Percentiles rank a stretch among this genome's conserved stretches.
Evolutionary conservation across 2,797 vertebrate genomes (phyloP).

Genomic region (Pogoniulus pusillus): DNA sequence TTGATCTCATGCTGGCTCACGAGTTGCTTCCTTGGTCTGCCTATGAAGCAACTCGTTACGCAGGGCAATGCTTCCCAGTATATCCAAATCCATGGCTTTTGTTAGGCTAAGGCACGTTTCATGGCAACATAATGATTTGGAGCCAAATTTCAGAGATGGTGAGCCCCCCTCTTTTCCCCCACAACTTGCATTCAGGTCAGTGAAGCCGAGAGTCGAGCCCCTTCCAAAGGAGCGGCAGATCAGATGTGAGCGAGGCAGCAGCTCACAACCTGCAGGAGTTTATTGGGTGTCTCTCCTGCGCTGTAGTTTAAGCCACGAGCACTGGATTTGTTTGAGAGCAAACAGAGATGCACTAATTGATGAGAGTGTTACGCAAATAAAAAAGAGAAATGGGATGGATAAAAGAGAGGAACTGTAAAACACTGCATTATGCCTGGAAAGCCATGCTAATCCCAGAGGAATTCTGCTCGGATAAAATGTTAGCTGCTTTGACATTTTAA

Average conservation of each 20-base stretch:
- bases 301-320: slow-evolving; percentile 16
- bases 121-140: slow-evolving; percentile 24
- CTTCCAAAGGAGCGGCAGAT: background rate
- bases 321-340: slow-evolving; percentile 61
- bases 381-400: slow-evolving; percentile 54
- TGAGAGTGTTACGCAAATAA: slow-evolving; percentile 51
- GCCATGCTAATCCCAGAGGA: slow-evolving; percentile 67
- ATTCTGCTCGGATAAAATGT: slow-evolving; percentile 62
- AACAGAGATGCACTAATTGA: slow-evolving; percentile 59
- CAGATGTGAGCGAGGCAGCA: background rate
- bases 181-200: slow-evolving; percentile 34
- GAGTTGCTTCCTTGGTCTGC: background rate
- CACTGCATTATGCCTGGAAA: slow-evolving; percentile 68
- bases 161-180: background rate
- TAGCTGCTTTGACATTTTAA: slow-evolving; percentile 69
- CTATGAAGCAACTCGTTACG: accelerated
- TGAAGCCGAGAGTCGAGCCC: background rate
- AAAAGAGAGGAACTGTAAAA: slow-evolving; percentile 57
- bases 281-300: background rate
- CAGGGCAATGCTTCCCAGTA: background rate
- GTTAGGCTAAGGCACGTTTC: slow-evolving; percentile 42
- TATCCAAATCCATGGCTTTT: slow-evolving; percentile 6
- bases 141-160: slow-evolving; percentile 45
- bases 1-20: background rate
- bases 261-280: background rate